phyloP scores from a whole-genome alignment of 1,140 invertebrate species.

The Portunus trituberculatus region DNA sequence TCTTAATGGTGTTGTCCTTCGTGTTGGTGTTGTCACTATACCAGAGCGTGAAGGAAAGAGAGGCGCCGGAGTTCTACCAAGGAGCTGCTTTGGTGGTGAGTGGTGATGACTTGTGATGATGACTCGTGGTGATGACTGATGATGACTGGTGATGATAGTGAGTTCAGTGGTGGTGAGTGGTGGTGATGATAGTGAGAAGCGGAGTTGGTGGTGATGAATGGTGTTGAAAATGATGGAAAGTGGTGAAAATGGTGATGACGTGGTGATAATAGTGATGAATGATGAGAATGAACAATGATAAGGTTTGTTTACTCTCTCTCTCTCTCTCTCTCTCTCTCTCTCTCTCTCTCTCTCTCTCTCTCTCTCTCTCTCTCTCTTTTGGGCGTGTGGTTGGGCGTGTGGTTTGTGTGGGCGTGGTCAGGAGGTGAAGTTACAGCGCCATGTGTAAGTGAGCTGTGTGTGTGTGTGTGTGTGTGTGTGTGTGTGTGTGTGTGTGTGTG shows the following conservation, averaged over 20 bases:
- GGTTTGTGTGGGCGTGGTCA: too few relatives aligned
- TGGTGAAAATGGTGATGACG: neutral
- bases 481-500: too few relatives aligned
- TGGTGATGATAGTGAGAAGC: neutral
- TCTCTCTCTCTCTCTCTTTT: too few relatives aligned
- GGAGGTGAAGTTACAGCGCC: too few relatives aligned
- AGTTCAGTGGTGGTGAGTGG: neutral
- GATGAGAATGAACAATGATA: neutral
- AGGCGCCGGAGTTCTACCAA: slow-evolving; percentile 54
- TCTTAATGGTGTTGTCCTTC: slow-evolving; percentile 52
- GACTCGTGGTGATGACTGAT: neutral
- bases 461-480: too few relatives aligned
- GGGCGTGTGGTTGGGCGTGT: too few relatives aligned
- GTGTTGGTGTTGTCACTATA: slow-evolving; percentile 54
- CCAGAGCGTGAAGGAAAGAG: slow-evolving; percentile 44
- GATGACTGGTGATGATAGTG: neutral
- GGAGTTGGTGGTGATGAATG: neutral
- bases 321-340: too few relatives aligned
- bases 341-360: too few relatives aligned
- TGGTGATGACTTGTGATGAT: neutral
- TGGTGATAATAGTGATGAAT: neutral
- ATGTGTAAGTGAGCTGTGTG: too few relatives aligned
- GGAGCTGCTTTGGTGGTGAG: slow-evolving; percentile 62
- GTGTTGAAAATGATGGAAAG: neutral
- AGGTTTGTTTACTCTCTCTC: too few relatives aligned